Evolutionary conservation across 2,113 vertebrate species (phyloP), one percentile per base, ranked within the genome.

Genomic region (Emydocephalus ijimae): DNA sequence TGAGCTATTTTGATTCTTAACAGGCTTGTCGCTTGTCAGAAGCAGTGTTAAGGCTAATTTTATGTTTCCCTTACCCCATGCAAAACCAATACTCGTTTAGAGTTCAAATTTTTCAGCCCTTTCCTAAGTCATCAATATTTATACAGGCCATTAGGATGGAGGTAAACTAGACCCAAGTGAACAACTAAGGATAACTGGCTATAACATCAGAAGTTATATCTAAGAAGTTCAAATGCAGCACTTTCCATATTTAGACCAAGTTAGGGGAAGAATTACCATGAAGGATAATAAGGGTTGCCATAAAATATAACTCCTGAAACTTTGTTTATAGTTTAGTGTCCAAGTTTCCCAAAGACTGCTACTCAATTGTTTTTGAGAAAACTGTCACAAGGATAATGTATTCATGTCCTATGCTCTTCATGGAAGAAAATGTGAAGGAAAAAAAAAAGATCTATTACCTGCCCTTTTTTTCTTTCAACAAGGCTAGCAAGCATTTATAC

Each of bases 141-240:
- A 96, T 95, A 95, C 93, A 95, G 94, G 93, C 94, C 90, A 96
- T 95, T 96, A 96, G 95, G 95, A 94, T 95, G 93, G 93, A 90
- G 91, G 86, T 93, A 94, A 64, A 43, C 59, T 95, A 95, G 92
- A 95, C 95, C 92, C 91, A 90, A 94, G 95, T 92, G 91, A 95
- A 94, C 94, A 91, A 96, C 95, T 94, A 95, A 96, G 93, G 96
- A 94, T 94, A 95, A 61, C 55, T 86, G n/a, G 59, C 55, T 24
- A 86, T 86, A 90, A 56, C 94, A 95, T 94, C 94, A 93, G 94
- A 52, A n/a, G 92, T 89, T 93, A 95, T 94, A 93, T 91, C 54
- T 94, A 93, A 92, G 89, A 94, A 94, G 81, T 93, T 95, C 94
- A 94, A 88, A 94, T 94, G 90, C 88, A 96, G 90, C 94, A 92